These are phyloP conservation scores for Eurois occulta DNA, from an alignment of 2,888 invertebrate genomes.

Conservation along the genomic window DNA sequence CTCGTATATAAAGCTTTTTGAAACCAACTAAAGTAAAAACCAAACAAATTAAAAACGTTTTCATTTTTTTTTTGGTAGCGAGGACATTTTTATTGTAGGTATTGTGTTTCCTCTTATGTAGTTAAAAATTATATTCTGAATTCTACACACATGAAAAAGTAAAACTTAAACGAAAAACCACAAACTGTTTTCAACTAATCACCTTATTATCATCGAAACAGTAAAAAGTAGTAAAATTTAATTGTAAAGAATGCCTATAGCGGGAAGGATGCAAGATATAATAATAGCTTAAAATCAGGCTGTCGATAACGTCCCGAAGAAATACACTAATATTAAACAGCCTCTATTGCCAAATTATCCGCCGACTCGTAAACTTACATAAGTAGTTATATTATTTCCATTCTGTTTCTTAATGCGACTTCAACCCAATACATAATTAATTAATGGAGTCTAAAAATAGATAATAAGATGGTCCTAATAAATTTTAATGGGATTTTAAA, in stretches of 20 bases:
- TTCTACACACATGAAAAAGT: background rate
- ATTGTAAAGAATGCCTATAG: background rate
- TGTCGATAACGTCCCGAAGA: background rate
- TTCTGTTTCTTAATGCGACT: constrained; percentile 14
- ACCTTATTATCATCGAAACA: background rate
- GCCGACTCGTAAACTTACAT: background rate
- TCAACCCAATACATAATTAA: constrained; percentile 37
- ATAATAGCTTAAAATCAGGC: background rate
- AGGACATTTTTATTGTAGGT: no score
- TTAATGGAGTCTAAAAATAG: background rate
- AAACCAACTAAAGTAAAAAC: no score
- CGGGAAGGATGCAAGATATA: background rate
- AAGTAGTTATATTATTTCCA: background rate
- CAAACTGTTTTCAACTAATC: background rate
- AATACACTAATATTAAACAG: background rate
- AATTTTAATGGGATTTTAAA: background rate
- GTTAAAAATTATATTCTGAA: background rate
- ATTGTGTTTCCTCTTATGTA: no score
- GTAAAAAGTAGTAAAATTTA: background rate
- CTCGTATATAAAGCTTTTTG: no score
- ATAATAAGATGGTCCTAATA: no score
- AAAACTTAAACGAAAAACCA: background rate
- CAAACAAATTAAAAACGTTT: no score
- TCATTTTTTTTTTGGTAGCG: background rate
- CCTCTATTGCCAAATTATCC: constrained; percentile 6